Base-by-base conservation (phyloP, 1,140 invertebrate species). In the Cydia fagiglandana region DNA sequence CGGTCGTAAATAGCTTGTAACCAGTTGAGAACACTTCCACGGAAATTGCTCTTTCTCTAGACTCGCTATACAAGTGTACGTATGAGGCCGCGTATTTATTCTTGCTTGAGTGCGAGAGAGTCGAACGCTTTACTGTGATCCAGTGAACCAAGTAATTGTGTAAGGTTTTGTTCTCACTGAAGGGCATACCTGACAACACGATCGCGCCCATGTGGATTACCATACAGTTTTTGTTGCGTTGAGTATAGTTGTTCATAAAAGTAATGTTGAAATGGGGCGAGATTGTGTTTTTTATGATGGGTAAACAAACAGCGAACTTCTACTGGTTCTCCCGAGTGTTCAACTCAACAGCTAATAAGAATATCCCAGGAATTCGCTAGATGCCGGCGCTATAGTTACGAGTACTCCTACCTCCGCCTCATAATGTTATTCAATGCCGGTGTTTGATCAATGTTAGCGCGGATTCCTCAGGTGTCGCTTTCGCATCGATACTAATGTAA, bases 401-500 rank as follows among this genome's bases (percentile, higher is more conserved):
- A 75, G 34, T 64, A 17, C 76, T 73, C 47, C 74, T 76, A 66
- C 41, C 64, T 61, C 34, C 68, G 70, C 64, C 30, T 75, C 74
- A 73, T 86, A 83, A 84, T 87, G 85, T 84, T 85, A 88, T 84
- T 82, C 80, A 73, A 84, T 78, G 76, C 78, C 79, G 79, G 77
- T 79, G 75, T 84, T 83, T 82, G 86, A 86, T 87, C 85, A 86
- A 85, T 80, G 81, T 81, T 79, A 78, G 78, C 50, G 77, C 64
- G 61, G 80, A 81, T 73, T 77, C 73, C 61, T 68, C 12, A 73
- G 73, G 64, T 73, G 76, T 80, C 82, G 75, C 81, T 87, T 87
- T 88, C 82, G 85, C 83, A 83, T 84, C 78, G 79, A 84, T 82
- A 78, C 56, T 77, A 81, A 89, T 89, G 84, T 78, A 87, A 88